phyloP scores from a whole-genome alignment of 2,888 invertebrate genomes.

The Lithosia quadra region DNA sequence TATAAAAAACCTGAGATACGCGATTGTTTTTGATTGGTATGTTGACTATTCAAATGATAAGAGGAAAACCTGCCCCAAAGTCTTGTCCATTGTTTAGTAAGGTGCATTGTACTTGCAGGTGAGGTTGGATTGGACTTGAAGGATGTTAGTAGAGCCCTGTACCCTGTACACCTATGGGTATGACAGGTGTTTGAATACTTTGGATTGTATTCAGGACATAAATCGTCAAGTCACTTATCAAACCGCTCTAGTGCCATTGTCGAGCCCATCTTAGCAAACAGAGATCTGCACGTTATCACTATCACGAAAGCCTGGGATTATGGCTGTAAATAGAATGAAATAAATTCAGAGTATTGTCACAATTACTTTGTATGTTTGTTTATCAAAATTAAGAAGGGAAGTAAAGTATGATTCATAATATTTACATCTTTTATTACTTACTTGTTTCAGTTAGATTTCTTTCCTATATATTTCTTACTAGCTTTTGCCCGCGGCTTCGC shows the following conservation, averaged over 20 bases:
- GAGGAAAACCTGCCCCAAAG: too few relatives aligned
- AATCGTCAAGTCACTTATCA: background rate
- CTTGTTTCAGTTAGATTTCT: background rate
- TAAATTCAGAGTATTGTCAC: slow-evolving; percentile 16
- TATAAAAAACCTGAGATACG: too few relatives aligned
- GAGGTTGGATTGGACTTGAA: too few relatives aligned
- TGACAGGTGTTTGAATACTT: too few relatives aligned
- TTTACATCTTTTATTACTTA: background rate
- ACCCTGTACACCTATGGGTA: too few relatives aligned
- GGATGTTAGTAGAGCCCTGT: too few relatives aligned
- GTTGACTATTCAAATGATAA: too few relatives aligned
- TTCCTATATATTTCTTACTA: too few relatives aligned
- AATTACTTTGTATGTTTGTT: slow-evolving; percentile 17
- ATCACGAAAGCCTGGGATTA: slow-evolving; percentile 12
- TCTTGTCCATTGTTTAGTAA: too few relatives aligned
- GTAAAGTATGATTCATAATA: slow-evolving; percentile 9
- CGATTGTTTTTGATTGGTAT: too few relatives aligned
- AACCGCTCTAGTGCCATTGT: background rate
- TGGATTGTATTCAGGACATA: background rate
- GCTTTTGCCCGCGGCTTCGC: too few relatives aligned
- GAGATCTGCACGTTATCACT: slow-evolving; percentile 12
- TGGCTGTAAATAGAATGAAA: slow-evolving; percentile 17
- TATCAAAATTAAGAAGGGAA: background rate
- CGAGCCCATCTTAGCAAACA: slow-evolving; percentile 14
- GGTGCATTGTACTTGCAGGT: too few relatives aligned